Conservation (phyloP, 2,113 vertebrate species). For the Excalfactoria chinensis region DNA sequence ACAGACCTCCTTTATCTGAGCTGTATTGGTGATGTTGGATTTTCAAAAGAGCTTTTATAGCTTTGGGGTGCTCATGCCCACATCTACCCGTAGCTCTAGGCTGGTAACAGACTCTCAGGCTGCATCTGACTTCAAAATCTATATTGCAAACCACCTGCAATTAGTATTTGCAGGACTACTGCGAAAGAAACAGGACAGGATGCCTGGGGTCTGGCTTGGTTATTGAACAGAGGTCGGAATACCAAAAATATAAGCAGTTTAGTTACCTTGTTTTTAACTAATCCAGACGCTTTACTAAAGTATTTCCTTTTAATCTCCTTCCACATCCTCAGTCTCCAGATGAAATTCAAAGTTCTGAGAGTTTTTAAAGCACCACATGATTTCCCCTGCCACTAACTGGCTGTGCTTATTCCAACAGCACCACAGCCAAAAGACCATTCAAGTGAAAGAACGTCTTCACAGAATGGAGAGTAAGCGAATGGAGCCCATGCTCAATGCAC, state of each 20-base stretch:
- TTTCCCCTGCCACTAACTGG: constrained; percentile 12
- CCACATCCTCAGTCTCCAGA: not conserved
- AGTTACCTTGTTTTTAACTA: not conserved
- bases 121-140: not conserved
- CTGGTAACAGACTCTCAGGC: not conserved
- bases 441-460: not conserved
- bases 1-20: not conserved
- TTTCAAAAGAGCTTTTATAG: not conserved
- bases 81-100: not conserved
- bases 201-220: not conserved
- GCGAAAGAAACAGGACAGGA: not conserved
- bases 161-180: not conserved
- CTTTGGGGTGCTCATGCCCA: not conserved
- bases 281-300: not conserved
- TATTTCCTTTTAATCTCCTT: not conserved
- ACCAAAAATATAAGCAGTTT: not conserved
- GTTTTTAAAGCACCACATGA: not conserved
- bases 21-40: not conserved
- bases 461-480: not conserved
- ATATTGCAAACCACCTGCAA: not conserved
- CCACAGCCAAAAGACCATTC: constrained; percentile 37
- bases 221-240: not conserved
- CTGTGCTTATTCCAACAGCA: not conserved
- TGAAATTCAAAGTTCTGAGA: not conserved
- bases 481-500: not conserved